phyloP scores from a whole-genome alignment of 2,797 vertebrate species.

The Iguana delicatissima region DNA sequence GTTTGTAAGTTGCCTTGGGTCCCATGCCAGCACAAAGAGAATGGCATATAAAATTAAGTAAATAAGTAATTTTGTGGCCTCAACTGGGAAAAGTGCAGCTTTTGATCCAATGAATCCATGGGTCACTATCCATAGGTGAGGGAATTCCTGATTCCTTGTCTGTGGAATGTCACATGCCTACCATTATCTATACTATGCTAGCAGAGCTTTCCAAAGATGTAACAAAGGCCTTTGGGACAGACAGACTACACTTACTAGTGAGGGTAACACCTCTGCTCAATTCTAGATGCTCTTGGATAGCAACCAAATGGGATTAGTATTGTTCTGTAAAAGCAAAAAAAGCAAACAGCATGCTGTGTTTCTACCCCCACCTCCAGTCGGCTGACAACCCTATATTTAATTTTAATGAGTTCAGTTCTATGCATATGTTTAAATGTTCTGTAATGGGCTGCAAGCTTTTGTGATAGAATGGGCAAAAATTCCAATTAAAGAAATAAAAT shows the following conservation, averaged over 20 bases:
- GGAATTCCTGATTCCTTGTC: background rate
- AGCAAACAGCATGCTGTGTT: background rate
- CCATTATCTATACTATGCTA: background rate
- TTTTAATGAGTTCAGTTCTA: background rate
- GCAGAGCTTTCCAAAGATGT: background rate
- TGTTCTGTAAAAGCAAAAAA: background rate
- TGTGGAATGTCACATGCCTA: background rate
- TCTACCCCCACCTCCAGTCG: background rate
- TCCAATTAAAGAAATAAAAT: slow-evolving; percentile 27
- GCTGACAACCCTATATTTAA: background rate
- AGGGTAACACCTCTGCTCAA: background rate
- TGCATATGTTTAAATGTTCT: background rate
- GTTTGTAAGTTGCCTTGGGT: too few relatives aligned
- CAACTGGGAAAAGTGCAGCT: background rate
- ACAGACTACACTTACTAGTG: background rate
- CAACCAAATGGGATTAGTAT: background rate
- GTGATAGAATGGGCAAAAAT: background rate
- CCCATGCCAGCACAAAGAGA: too few relatives aligned
- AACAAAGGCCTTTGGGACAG: background rate
- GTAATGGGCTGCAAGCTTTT: background rate
- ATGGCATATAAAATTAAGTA: too few relatives aligned
- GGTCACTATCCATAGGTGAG: background rate
- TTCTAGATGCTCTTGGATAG: background rate
- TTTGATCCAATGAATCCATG: background rate
- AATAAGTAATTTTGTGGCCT: background rate